Percentiles rank a stretch among this genome's conserved stretches.
These are phyloP conservation scores for Pseudopodoces humilis DNA, from an alignment of 2,113 vertebrate species.

Conservation along the genomic window DNA sequence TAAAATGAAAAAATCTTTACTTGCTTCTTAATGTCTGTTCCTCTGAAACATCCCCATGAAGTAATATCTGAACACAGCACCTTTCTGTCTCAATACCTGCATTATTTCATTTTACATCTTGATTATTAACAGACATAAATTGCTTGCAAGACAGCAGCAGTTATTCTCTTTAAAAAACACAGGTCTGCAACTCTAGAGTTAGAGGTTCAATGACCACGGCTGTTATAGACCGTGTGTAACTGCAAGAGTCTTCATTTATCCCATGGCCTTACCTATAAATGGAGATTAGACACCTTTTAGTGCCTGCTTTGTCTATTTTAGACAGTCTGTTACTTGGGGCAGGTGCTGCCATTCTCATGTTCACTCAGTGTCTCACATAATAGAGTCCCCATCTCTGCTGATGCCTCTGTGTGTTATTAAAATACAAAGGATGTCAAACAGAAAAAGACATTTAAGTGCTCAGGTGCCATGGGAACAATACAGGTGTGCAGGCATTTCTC, in stretches of 20 bases:
- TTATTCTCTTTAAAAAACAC: not conserved
- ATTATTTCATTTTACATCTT: not conserved
- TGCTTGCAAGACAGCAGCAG: not conserved
- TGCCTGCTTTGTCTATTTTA: not conserved
- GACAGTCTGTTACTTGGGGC: not conserved
- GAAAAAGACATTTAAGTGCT: slow-evolving; percentile 25
- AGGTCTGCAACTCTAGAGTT: not conserved
- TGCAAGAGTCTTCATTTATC: not conserved
- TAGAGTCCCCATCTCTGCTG: not conserved
- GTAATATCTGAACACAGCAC: not conserved
- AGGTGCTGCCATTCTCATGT: not conserved
- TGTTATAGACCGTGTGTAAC: not conserved
- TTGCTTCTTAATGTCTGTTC: not conserved
- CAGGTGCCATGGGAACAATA: slow-evolving; percentile 31
- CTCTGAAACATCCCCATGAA: not conserved
- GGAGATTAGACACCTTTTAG: not conserved
- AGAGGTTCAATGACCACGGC: not conserved
- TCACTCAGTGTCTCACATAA: slow-evolving; percentile 5
- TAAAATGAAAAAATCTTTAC: not conserved
- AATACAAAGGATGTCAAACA: slow-evolving; percentile 54
- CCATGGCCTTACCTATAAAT: not conserved
- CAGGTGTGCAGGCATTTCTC: not conserved
- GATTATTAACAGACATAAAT: not conserved
- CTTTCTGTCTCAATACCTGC: not conserved
- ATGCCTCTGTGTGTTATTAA: slow-evolving; percentile 11